Evolutionary conservation across 2,797 vertebrate species (phyloP).

Genomic region (Catharus ustulatus): DNA sequence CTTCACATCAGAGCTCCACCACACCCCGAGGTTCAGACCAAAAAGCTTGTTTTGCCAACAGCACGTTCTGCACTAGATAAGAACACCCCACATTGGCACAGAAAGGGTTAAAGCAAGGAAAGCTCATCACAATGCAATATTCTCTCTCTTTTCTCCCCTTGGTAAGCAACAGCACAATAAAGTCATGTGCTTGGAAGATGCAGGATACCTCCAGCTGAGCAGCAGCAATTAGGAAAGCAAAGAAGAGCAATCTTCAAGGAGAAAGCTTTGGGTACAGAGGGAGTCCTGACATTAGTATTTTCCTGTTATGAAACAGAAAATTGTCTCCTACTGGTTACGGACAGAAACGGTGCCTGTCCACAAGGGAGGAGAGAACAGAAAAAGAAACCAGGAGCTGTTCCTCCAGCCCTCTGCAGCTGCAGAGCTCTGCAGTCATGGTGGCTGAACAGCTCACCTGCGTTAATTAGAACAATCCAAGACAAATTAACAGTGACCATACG

Average conservation of each 20-base stretch:
- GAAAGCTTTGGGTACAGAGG: slow-evolving; percentile 58
- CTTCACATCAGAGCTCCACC: background rate
- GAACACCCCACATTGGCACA: background rate
- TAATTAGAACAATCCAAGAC: slow-evolving; percentile 50
- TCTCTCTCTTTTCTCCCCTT: background rate
- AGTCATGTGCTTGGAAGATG: slow-evolving; percentile 47
- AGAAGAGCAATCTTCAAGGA: slow-evolving; percentile 63
- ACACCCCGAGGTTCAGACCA: fast-evolving
- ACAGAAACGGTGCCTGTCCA: slow-evolving; percentile 15
- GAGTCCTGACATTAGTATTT: slow-evolving; percentile 44
- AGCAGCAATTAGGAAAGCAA: slow-evolving; percentile 62
- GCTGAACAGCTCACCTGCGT: background rate
- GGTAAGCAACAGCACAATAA: slow-evolving; percentile 45
- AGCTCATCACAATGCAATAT: background rate
- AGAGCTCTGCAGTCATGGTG: background rate
- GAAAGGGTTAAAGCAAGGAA: background rate
- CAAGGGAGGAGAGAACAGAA: background rate
- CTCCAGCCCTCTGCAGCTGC: background rate
- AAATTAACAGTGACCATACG: slow-evolving; percentile 43
- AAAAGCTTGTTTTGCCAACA: background rate
- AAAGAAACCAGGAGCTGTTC: background rate
- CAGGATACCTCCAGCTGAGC: slow-evolving; percentile 52
- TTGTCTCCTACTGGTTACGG: background rate
- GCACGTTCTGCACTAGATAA: fast-evolving
- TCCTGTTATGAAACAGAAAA: slow-evolving; percentile 57